A percentile compares a stretch with the other conserved stretches of the same genome.
These are phyloP conservation scores for Sebastes wilsoni DNA, from an alignment of 2,797 vertebrate genomes.

Conservation along the genomic window DNA sequence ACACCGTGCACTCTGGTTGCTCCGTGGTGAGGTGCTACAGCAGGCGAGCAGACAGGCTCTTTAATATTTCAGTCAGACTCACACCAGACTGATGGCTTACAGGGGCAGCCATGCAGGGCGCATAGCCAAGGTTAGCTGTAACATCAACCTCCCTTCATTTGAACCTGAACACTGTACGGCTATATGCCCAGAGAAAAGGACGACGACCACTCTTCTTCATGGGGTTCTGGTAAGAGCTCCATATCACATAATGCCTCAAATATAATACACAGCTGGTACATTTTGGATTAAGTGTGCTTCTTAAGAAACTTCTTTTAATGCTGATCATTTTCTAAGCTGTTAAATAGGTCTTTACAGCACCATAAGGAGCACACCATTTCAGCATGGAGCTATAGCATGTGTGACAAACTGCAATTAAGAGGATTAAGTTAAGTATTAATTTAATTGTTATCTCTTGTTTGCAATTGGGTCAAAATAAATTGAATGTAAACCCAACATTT, in stretches of 20 bases:
- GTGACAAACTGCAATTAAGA: slow-evolving; percentile 33
- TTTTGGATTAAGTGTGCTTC: background rate
- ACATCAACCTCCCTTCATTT: slow-evolving; percentile 69
- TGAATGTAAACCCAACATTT: background rate
- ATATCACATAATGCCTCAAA: slow-evolving; percentile 21
- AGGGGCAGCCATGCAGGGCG: slow-evolving; percentile 70
- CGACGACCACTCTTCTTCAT: background rate
- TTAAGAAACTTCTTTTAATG: background rate
- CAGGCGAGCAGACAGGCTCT: slow-evolving; percentile 49
- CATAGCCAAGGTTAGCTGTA: slow-evolving; percentile 71
- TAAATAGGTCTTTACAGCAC: slow-evolving; percentile 7
- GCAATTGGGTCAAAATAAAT: background rate
- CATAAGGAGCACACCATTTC: background rate
- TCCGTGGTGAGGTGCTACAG: slow-evolving; percentile 23
- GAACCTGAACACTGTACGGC: slow-evolving; percentile 50
- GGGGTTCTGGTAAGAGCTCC: background rate
- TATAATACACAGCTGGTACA: slow-evolving; percentile 13
- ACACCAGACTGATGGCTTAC: slow-evolving; percentile 72
- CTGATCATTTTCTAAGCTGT: slow-evolving; percentile 4
- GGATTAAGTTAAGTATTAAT: slow-evolving; percentile 5
- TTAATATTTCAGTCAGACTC: slow-evolving; percentile 78
- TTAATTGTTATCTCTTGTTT: background rate
- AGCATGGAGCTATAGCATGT: background rate
- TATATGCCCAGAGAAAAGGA: slow-evolving; percentile 23
- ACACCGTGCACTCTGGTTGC: background rate